Conservation (phyloP, 2,888 invertebrate species). For the Dromius quadrimaculatus region DNA sequence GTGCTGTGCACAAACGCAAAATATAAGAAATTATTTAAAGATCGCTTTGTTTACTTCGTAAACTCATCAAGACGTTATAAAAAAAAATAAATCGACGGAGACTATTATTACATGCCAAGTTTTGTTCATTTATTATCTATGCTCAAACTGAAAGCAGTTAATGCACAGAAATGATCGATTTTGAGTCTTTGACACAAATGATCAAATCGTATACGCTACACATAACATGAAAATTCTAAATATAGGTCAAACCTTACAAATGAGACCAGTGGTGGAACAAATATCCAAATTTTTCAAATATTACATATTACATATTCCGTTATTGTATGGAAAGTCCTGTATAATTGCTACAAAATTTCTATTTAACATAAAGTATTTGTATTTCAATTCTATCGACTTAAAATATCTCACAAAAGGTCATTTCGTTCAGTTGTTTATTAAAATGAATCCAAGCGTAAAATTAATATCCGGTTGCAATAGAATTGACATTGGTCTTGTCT, state of each 20-base stretch:
- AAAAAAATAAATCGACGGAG: neutral
- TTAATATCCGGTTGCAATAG: constrained; percentile 32
- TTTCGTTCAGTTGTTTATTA: constrained; percentile 18
- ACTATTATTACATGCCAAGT: constrained; percentile 16
- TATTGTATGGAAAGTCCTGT: too few species aligned
- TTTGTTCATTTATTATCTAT: constrained; percentile 19
- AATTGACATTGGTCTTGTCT: constrained; percentile 29
- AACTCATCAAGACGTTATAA: neutral
- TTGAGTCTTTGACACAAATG: constrained; percentile 36
- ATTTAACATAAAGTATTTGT: too few species aligned
- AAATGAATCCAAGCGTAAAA: constrained; percentile 20
- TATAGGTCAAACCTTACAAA: constrained; percentile 41
- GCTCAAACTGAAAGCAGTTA: neutral
- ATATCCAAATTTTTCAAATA: neutral
- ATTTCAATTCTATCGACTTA: too few species aligned
- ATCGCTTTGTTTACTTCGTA: constrained; percentile 3
- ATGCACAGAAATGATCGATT: constrained; percentile 18
- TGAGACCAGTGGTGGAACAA: constrained; percentile 19
- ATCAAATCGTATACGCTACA: constrained; percentile 19
- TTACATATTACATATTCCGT: too few species aligned
- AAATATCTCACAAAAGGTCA: too few species aligned
- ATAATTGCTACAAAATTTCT: too few species aligned
- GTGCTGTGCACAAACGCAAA: too few species aligned
- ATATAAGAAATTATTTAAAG: too few species aligned
- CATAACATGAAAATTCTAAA: constrained; percentile 25